Evolutionary conservation across 2,797 vertebrate genomes (phyloP).

Genomic region (Ptychadena robeensis): DNA sequence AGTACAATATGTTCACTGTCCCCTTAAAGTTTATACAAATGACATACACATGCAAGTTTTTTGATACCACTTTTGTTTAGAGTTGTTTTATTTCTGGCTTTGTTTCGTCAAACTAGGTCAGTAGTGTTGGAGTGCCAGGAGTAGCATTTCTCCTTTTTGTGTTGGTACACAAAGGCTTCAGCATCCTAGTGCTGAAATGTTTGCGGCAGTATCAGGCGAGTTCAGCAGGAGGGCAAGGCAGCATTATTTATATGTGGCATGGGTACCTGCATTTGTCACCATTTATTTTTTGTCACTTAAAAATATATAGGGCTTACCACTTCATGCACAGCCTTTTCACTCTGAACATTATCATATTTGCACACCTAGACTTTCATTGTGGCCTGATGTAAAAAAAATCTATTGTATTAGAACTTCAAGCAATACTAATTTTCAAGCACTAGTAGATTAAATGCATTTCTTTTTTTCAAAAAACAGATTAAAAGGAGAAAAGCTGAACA

Average conservation of each 20-base stretch:
- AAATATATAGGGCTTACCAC: not conserved
- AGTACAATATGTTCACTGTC: not conserved
- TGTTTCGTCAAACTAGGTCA: slow-evolving; percentile 50
- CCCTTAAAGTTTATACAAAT: not conserved
- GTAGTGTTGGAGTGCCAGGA: slow-evolving; percentile 25
- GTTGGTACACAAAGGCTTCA: slow-evolving; percentile 35
- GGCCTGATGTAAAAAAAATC: too few species aligned
- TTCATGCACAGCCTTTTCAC: too few species aligned
- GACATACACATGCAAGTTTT: not conserved
- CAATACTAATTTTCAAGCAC: too few species aligned
- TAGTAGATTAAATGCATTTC: too few species aligned
- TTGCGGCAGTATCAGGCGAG: slow-evolving; percentile 28
- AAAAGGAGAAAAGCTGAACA: too few species aligned
- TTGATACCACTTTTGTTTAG: slow-evolving; percentile 19
- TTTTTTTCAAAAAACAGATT: too few species aligned
- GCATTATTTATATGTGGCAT: slow-evolving; percentile 44
- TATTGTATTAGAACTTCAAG: too few species aligned
- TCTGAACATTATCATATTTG: too few species aligned
- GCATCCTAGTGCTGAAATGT: slow-evolving; percentile 40
- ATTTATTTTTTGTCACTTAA: not conserved
- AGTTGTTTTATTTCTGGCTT: slow-evolving; percentile 15
- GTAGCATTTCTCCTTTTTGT: slow-evolving; percentile 52
- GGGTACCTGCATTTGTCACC: not conserved
- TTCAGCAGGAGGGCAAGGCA: slow-evolving; percentile 44
- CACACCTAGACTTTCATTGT: not conserved